Conservation (phyloP, 2,113 vertebrate genomes). For the Felis chaus region DNA sequence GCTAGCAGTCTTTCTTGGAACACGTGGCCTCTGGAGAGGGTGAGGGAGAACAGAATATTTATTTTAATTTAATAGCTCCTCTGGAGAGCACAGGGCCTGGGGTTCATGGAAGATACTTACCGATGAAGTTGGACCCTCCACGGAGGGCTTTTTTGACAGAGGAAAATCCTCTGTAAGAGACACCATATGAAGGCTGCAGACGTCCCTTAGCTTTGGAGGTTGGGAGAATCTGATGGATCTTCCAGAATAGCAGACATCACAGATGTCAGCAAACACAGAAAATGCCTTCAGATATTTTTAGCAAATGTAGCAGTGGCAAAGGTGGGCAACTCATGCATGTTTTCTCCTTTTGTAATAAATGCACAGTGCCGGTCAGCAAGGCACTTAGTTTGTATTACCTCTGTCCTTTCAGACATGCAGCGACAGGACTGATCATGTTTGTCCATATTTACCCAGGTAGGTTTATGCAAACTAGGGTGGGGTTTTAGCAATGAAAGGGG, state of each 20-base stretch:
- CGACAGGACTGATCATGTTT: not conserved
- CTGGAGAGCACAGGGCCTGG: constrained; percentile 64
- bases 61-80: constrained; percentile 64
- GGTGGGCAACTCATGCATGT: not conserved
- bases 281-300: not conserved
- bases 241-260: not conserved
- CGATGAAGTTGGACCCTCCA: not conserved
- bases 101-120: not conserved
- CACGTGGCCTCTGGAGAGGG: constrained; percentile 47
- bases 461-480: not conserved
- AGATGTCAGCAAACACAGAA: not conserved
- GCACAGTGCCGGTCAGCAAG: not conserved
- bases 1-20: constrained; percentile 71
- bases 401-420: no score
- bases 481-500: not conserved
- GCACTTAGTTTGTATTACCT: not conserved
- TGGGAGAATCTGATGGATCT: not conserved
- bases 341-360: not conserved
- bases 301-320: not conserved
- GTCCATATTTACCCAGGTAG: not conserved
- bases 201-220: not conserved
- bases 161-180: not conserved
- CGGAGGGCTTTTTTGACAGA: not conserved
- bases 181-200: not conserved
- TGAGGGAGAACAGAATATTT: constrained; percentile 51